Evolutionary conservation across 92 coral and sea anemone species (phyloP), one percentile per base, ranked within the genome.

Genomic region (Actinernus sp.): DNA sequence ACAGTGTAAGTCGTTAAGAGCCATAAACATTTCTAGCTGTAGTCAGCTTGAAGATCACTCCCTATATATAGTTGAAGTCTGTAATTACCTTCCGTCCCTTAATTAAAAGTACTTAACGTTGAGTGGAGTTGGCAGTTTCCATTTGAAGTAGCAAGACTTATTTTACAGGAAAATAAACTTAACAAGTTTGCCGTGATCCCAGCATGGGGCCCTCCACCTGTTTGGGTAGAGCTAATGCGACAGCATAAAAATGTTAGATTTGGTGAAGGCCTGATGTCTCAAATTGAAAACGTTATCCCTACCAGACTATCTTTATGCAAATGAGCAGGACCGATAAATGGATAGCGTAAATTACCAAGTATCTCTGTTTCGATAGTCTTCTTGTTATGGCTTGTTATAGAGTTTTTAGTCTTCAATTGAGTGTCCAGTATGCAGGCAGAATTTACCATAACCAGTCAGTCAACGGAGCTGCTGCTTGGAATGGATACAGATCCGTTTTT

Each of bases 141-240:
- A 61, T 26, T 64, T 26, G 81, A 55, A 62, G 38, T 30, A 36
- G 81, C 58, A 32, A 64, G 61, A 50, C 72, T 21, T 36, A 61
- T 74, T 41, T 74, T 51, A 72, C 49, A 40, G 31, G 48, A 58
- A 52, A 52, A 43, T 36, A 36, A 52, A 43, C 47, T 51, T 36
- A 68, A 51, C 34, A 59, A 65, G 44, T 50, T 58, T 32, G 79
- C 72, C 40, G 58, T 61, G 54, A 74, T 72, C 37, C 72, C 72
- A 61, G 56, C 61, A 38, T n/a, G n/a, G n/a, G n/a, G n/a, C n/a
- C 62, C 63, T 48, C 62, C 53, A 56, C 53, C 75, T 34, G 58
- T 54, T 37, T 67, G 75, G 63, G 33, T 53, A 51, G 75, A 68
- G 29, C 53, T 68, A 29, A 49, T 68, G 58, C 51, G 63, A 36